Percentiles rank a stretch among this genome's conserved stretches.
Evolutionary conservation across 2,113 vertebrate species (phyloP).

Genomic region (Paralichthys olivaceus): DNA sequence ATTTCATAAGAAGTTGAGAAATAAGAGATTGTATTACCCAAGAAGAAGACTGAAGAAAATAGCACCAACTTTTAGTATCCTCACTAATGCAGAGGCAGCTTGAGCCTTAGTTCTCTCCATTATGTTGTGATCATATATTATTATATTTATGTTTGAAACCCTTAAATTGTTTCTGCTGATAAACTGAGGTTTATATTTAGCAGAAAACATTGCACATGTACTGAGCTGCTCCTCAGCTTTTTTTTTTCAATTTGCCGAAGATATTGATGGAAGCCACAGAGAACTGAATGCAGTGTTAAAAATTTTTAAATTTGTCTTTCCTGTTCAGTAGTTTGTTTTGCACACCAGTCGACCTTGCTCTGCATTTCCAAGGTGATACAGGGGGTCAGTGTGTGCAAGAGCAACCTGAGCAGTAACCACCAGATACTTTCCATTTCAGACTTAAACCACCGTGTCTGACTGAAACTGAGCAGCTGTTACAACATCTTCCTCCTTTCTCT

Average conservation of each 20-base stretch:
- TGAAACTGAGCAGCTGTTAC: slow-evolving; percentile 27
- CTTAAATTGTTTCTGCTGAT: too few relatives aligned
- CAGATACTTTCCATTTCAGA: slow-evolving; percentile 29
- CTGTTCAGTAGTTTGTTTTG: background rate
- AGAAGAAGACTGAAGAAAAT: background rate
- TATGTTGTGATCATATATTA: background rate
- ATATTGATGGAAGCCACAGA: too few relatives aligned
- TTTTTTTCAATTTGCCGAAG: too few relatives aligned
- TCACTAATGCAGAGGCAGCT: background rate
- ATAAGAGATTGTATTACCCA: background rate
- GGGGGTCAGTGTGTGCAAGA: slow-evolving; percentile 27
- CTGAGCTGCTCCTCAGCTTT: too few relatives aligned
- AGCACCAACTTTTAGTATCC: too few relatives aligned
- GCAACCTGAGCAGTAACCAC: slow-evolving; percentile 32
- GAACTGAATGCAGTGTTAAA: too few relatives aligned
- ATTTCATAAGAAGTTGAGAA: background rate
- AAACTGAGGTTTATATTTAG: too few relatives aligned
- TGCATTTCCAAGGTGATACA: slow-evolving; percentile 9
- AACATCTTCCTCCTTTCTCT: background rate
- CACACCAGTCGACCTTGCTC: slow-evolving; percentile 34
- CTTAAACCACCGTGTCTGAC: slow-evolving; percentile 21
- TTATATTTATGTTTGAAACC: too few relatives aligned
- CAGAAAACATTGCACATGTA: too few relatives aligned
- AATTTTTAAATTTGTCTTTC: too few relatives aligned
- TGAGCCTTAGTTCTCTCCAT: background rate